Evolutionary conservation across 2,113 vertebrate species (phyloP), one percentile per base, ranked within the genome.

Genomic region (Synchiropus splendidus): DNA sequence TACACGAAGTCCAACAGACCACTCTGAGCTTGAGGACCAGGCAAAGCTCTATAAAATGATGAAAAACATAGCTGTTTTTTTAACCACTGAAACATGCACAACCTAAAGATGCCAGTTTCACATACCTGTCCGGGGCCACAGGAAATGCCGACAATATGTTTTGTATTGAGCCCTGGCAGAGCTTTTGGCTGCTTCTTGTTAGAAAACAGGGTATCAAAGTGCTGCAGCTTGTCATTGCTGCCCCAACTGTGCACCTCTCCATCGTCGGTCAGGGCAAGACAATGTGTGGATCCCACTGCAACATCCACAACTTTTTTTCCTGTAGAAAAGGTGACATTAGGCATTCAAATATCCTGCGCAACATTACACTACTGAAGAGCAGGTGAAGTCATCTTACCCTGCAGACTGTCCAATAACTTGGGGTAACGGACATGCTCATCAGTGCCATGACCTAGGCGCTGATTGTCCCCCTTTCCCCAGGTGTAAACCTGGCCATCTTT

Each of bases 381-480:
- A 27, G 4, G 21, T 27, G 21, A 27, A 27, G 1, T 9, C 49
- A 49, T 64, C 69, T 69, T 41, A 97, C 95, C 95, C 81, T 94
- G 90, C 21, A 98, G 73, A 52, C 88, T 87, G 73, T 97, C 93
- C 8, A 99, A 79, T 21, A 96, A 68, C 75, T 96, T 97, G 9
- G 94, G 95, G 56, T 94, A 99, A 17, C 95, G 88, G 48, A 98
- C 92, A 0, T 99, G 94, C 48, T 97, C 95, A 45, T 99, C 95
- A 0, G 92, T 93, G 40, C 95, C 95, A 10, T 99, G 95, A 0
- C 95, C 95, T 12, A 99, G 90, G 2, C 95, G 89, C 64, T 98
- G 93, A 62, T 92, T 98, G 83, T 99, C 94, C 34, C 95, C 95
- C 64, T 99, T 99, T 2, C 95, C 95, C 94, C 95, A 99, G 1